A percentile compares a stretch with the other conserved stretches of the same genome.
Evolutionary conservation across 2,113 vertebrate species (phyloP).

Genomic region (Speoplatyrhinus poulsoni): DNA sequence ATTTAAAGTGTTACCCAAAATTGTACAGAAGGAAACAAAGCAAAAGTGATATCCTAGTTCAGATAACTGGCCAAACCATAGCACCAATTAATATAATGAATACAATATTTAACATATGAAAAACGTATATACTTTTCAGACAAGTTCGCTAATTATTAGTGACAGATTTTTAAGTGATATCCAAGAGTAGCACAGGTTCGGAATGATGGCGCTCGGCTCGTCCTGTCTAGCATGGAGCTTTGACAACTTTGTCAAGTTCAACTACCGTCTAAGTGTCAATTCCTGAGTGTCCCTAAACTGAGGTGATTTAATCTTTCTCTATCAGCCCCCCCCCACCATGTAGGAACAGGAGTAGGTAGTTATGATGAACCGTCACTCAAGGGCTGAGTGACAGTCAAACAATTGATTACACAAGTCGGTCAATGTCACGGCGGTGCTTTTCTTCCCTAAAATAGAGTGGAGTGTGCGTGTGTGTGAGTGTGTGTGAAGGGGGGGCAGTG

Average conservation of each 20-base stretch:
- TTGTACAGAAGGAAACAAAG: no score
- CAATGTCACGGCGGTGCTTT: conserved; percentile 87
- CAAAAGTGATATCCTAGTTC: no score
- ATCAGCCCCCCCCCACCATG: background rate
- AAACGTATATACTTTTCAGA: no score
- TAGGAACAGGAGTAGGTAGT: conserved; percentile 56
- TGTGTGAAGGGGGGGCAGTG: conserved; percentile 69
- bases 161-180: background rate
- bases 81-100: no score
- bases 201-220: conserved; percentile 11
- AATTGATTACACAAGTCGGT: conserved; percentile 91
- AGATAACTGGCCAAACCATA: no score
- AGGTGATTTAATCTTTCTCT: conserved; percentile 51
- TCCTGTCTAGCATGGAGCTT: background rate
- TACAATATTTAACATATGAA: no score
- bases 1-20: no score
- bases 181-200: conserved; percentile 7
- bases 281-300: conserved; percentile 25
- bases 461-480: background rate
- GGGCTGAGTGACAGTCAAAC: conserved; percentile 66
- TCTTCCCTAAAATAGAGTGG: background rate
- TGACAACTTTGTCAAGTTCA: background rate
- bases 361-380: conserved; percentile 72
- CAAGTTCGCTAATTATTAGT: no score
- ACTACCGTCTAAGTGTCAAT: conserved; percentile 17